Evolutionary conservation across 2,113 vertebrate species (phyloP), one percentile per base, ranked within the genome.

Genomic region (Zapornia atra): DNA sequence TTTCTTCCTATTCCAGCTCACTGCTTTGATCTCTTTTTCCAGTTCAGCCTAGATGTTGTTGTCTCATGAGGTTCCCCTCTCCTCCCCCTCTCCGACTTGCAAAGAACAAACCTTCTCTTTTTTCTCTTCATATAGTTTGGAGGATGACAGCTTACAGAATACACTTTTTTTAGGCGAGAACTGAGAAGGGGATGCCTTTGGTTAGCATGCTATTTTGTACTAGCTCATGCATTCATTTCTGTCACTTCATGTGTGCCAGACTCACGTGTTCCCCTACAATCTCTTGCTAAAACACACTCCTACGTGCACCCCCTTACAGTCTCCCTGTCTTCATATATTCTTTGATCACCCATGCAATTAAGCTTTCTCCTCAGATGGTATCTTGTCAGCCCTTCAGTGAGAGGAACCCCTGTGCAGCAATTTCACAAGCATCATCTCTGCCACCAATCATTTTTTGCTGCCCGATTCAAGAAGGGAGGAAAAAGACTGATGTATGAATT

Each of bases 281-380:
- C 71, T 92, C 80, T 83, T 54, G 61, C 92, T 93, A 83, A 94
- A 95, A 89, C 63, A 89, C 56, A 84, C 69, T 93, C 86, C 88
- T 34, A 88, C 13, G 5, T 72, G 56, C 68, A 51, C 33, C 12
- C 42, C 33, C 44, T 83, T 89, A 26, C 53, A 91, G 81, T 75
- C 89, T 92, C 26, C 31, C 68, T 83, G 48, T 54, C 78, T 94
- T 60, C 60, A 40, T 59, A 25, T 34, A 48, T 31, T 82, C 88
- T 91, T 95, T 89, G 82, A 94, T 95, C 86, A 90, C 16, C 26
- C 76, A 54, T 96, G 80, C 66, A 94, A 96, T 96, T 95, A 96
- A 80, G 69, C 28, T 72, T 90, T 78, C 72, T 90, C 56, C 82
- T 92, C 79, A 90, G 79, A 38, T 86, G 76, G 70, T 87, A n/a